Evolutionary conservation across 2,888 invertebrate genomes (phyloP).

Genomic region (Tenthredo mesomela): DNA sequence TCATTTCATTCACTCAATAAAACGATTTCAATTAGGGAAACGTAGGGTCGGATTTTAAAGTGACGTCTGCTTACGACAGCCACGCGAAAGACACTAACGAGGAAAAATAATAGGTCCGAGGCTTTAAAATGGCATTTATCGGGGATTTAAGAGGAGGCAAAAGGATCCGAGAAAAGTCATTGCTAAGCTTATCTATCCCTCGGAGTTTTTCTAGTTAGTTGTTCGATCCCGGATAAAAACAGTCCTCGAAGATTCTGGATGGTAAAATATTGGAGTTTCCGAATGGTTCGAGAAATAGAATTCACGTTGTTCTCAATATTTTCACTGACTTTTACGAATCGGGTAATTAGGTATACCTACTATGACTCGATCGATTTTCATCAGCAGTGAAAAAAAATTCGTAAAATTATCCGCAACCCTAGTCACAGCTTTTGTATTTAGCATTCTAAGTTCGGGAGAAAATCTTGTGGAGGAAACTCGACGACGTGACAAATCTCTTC

Average conservation of each 20-base stretch:
- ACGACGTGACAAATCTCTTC: constrained; percentile 4
- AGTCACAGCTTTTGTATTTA: constrained; percentile 8
- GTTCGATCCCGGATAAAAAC: constrained; percentile 2
- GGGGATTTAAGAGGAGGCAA: constrained; percentile 34
- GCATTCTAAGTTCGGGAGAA: background rate
- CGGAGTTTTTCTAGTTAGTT: constrained; percentile 22
- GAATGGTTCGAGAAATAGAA: background rate
- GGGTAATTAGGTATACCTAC: too few species aligned
- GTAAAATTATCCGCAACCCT: background rate
- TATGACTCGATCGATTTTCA: background rate
- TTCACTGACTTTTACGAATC: background rate
- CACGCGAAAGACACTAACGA: constrained; percentile 30
- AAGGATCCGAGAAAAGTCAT: background rate
- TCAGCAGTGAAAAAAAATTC: background rate
- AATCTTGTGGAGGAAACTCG: background rate
- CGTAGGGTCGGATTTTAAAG: constrained; percentile 30
- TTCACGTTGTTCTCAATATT: background rate
- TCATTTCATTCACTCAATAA: background rate
- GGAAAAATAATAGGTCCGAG: constrained; percentile 25
- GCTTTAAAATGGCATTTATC: constrained; percentile 44
- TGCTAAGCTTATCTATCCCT: constrained; percentile 30
- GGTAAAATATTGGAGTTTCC: background rate
- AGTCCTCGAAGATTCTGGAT: background rate
- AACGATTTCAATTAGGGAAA: constrained; percentile 45
- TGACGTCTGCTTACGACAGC: constrained; percentile 30